Conservation (phyloP, 2,888 invertebrate species). For the Bombylius major region DNA sequence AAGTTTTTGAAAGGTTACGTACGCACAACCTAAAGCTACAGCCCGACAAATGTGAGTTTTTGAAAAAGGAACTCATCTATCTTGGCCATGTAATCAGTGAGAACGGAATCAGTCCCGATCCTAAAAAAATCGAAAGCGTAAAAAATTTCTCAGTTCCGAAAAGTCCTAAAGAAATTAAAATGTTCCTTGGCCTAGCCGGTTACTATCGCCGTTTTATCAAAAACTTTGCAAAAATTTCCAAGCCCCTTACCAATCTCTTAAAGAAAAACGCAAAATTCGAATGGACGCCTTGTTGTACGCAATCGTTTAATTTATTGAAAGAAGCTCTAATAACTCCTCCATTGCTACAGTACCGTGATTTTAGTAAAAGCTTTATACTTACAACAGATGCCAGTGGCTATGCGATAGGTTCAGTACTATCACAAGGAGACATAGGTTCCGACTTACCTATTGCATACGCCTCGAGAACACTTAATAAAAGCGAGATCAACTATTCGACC, state of each 20-base stretch:
- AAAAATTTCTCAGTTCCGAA: constrained; percentile 10
- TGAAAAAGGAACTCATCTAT: constrained; percentile 11
- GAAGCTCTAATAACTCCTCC: constrained; percentile 15
- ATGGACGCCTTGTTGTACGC: constrained; percentile 1
- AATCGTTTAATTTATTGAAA: constrained; percentile 2
- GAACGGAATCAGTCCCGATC: constrained; percentile 15
- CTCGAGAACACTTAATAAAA: constrained; percentile 15
- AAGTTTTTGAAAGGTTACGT: constrained; percentile 16
- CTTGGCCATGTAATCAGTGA: constrained; percentile 21
- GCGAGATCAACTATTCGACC: constrained; percentile 17
- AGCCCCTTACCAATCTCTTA: constrained; percentile 1
- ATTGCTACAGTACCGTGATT: constrained; percentile 26
- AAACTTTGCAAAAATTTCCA: constrained; percentile 7
- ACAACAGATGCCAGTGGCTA: constrained; percentile 20
- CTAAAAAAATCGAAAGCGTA: neutral
- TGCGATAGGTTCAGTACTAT: constrained; percentile 18
- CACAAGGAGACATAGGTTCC: constrained; percentile 9
- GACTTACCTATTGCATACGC: constrained; percentile 19
- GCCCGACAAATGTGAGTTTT: constrained; percentile 17
- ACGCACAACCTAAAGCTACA: constrained; percentile 16
- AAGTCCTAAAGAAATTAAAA: constrained; percentile 16
- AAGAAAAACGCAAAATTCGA: constrained; percentile 1
- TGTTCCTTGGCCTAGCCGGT: constrained; percentile 16
- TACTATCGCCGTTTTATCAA: constrained; percentile 12
- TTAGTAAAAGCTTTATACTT: constrained; percentile 18